Conservation (phyloP, 1,140 invertebrate genomes). For the Amyelois transitella region DNA sequence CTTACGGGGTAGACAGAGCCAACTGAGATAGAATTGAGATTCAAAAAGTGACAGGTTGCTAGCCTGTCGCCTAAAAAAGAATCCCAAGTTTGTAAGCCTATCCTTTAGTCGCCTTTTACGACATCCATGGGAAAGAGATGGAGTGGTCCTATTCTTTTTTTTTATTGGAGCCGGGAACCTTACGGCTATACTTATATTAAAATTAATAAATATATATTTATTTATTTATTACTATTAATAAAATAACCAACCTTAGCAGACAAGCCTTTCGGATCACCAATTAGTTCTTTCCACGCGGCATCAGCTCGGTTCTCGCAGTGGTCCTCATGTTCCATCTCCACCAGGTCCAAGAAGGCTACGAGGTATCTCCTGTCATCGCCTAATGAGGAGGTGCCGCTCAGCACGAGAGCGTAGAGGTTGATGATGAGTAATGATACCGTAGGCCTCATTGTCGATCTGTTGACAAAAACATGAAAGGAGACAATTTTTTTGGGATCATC, state of each 20-base stretch:
- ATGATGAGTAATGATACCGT: conserved; percentile 34
- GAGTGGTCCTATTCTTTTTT: too few relatives aligned
- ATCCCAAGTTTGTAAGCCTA: too few relatives aligned
- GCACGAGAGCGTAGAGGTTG: conserved; percentile 45
- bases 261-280: conserved; percentile 39
- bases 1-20: too few relatives aligned
- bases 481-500: not conserved
- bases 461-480: conserved; percentile 11
- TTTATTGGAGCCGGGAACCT: too few relatives aligned
- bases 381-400: conserved; percentile 42
- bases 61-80: too few relatives aligned
- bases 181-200: not conserved
- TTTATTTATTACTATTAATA: not conserved
- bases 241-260: conserved; percentile 35
- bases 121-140: too few relatives aligned
- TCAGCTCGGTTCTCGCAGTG: conserved; percentile 46
- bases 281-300: conserved; percentile 51
- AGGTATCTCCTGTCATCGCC: conserved; percentile 50
- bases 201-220: not conserved
- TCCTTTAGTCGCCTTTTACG: too few relatives aligned
- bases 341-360: conserved; percentile 43
- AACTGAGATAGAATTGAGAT: too few relatives aligned
- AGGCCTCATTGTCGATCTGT: conserved; percentile 46
- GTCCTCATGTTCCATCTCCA: conserved; percentile 57
- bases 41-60: too few relatives aligned